phyloP scores from a whole-genome alignment of 2,797 vertebrate genomes.

The Esox lucius region DNA sequence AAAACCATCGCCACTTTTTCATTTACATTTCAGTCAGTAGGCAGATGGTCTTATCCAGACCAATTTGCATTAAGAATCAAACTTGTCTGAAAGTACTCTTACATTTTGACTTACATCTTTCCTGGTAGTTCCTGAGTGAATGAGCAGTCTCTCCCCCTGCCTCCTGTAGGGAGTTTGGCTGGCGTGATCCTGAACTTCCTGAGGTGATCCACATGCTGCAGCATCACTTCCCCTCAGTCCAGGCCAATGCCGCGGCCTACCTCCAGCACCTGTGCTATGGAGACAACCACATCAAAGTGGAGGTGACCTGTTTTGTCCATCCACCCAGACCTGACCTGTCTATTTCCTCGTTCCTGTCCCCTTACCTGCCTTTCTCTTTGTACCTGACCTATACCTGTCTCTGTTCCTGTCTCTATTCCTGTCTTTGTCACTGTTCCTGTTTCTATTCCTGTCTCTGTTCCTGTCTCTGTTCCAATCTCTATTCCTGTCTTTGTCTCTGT shows the following conservation, averaged over 20 bases:
- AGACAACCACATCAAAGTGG: slow-evolving; percentile 91
- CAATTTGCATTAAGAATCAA: too few species aligned
- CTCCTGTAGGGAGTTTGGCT: slow-evolving; percentile 90
- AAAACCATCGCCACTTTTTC: too few species aligned
- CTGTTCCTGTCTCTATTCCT: too few species aligned
- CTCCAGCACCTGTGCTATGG: slow-evolving; percentile 97
- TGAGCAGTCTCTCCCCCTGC: neutral
- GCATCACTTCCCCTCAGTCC: slow-evolving; percentile 97
- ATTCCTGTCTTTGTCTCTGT: too few species aligned
- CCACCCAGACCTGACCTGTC: neutral
- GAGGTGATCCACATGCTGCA: slow-evolving; percentile 99
- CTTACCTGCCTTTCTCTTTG: neutral
- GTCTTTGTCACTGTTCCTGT: too few species aligned
- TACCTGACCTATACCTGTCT: neutral
- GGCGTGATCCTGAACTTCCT: slow-evolving; percentile 92
- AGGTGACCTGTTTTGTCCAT: slow-evolving; percentile 75
- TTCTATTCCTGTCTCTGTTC: too few species aligned
- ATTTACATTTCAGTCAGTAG: too few species aligned
- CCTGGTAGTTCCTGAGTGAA: neutral
- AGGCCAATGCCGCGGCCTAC: slow-evolving; percentile 95
- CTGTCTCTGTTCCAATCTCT: too few species aligned
- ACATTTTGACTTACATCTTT: neutral
- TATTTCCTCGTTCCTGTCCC: neutral
- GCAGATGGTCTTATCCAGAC: too few species aligned
- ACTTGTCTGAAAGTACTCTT: neutral